These are phyloP conservation scores for Chanos chanos DNA, from an alignment of 2,797 vertebrate genomes.

Conservation along the genomic window DNA sequence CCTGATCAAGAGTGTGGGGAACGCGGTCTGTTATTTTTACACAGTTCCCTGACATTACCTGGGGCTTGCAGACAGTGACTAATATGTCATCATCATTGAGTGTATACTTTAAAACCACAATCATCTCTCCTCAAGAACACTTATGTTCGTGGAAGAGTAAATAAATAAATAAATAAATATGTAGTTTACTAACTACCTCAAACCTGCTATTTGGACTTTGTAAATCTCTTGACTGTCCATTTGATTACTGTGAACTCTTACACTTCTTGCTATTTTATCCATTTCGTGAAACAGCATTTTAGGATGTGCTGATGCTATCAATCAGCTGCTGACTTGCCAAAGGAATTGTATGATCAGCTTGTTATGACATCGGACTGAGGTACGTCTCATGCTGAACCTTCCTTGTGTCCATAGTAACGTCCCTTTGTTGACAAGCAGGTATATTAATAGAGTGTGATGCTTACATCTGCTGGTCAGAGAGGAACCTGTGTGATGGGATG, in stretches of 20 bases:
- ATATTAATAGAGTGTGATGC: conserved; percentile 13
- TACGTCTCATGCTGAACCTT: background rate
- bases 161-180: too few species aligned
- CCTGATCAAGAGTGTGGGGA: conserved; percentile 18
- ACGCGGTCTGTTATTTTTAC: conserved; percentile 26
- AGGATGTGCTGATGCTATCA: too few species aligned
- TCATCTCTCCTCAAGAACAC: too few species aligned
- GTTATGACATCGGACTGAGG: background rate
- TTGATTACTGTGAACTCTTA: too few species aligned
- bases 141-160: too few species aligned
- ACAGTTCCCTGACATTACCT: background rate
- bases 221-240: too few species aligned
- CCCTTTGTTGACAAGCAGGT: conserved; percentile 17
- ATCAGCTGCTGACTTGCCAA: too few species aligned
- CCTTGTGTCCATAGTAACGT: conserved; percentile 19
- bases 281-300: too few species aligned
- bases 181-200: too few species aligned
- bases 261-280: too few species aligned
- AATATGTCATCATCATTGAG: conserved; percentile 14
- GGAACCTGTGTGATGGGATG: conserved; percentile 1
- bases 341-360: too few species aligned
- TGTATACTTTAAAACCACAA: conserved; percentile 10
- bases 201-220: too few species aligned
- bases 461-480: background rate
- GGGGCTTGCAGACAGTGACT: conserved; percentile 37